A percentile compares a stretch with the other conserved stretches of the same genome.
Evolutionary conservation across 2,797 vertebrate genomes (phyloP).

Genomic region (Triplophysa bombifrons): DNA sequence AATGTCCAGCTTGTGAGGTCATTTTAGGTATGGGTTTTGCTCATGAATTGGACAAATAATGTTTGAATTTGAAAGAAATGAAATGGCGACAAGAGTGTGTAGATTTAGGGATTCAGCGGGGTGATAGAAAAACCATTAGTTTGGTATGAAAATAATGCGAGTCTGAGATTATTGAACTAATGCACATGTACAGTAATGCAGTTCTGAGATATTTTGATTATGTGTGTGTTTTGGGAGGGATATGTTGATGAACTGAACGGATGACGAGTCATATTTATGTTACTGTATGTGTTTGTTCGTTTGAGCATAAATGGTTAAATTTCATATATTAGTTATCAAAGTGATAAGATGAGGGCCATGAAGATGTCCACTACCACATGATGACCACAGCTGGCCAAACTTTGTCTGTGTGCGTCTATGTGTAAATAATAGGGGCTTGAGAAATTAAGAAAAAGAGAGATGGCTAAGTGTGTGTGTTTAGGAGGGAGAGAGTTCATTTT

Average conservation of each 20-base stretch:
- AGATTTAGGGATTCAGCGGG: no score
- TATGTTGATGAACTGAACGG: no score
- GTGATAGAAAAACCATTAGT: no score
- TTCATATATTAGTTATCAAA: no score
- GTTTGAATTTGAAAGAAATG: neutral
- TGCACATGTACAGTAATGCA: neutral
- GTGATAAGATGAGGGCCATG: conserved; percentile 1
- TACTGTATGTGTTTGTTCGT: no score
- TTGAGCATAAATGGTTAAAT: no score
- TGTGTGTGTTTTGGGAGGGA: neutral
- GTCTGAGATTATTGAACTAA: conserved; percentile 64
- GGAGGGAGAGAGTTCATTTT: conserved; percentile 18
- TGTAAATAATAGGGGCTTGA: conserved; percentile 26
- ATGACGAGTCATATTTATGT: no score
- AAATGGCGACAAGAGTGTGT: neutral
- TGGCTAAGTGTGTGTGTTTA: conserved; percentile 18
- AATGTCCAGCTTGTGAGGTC: neutral
- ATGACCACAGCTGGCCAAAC: conserved; percentile 23
- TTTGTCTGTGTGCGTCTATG: conserved; percentile 32
- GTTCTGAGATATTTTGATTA: neutral
- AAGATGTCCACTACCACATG: conserved; percentile 31
- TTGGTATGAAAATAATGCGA: no score
- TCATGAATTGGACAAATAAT: neutral
- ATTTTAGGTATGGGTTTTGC: neutral
- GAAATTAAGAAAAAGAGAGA: conserved; percentile 45